phyloP scores from a whole-genome alignment of 2,113 vertebrate species.

The Riparia riparia region DNA sequence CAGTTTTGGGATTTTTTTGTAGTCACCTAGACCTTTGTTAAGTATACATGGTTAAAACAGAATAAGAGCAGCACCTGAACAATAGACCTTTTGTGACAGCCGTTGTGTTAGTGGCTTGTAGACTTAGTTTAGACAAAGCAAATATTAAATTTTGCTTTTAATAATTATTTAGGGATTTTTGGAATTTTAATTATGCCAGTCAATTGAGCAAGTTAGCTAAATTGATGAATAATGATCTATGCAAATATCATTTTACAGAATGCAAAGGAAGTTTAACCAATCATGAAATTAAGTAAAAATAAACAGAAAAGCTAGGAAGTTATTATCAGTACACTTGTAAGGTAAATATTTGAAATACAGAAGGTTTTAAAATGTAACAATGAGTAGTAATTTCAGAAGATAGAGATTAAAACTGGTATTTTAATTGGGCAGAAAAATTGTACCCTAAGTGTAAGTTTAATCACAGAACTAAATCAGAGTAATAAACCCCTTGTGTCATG shows the following conservation, averaged over 20 bases:
- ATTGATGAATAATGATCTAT: not conserved
- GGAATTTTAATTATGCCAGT: slow-evolving; percentile 4
- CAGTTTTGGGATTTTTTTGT: not conserved
- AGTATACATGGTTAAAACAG: not conserved
- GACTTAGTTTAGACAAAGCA: not conserved
- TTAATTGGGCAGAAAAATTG: not conserved
- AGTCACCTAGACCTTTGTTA: not conserved
- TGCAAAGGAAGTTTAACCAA: not conserved
- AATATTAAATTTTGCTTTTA: not conserved
- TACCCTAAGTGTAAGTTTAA: not conserved
- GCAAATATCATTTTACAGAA: slow-evolving; percentile 3
- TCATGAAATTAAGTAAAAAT: slow-evolving; percentile 29
- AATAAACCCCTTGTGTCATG: not conserved
- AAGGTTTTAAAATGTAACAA: not conserved
- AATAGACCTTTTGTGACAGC: not conserved
- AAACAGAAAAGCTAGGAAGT: not conserved
- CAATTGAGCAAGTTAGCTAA: slow-evolving; percentile 21
- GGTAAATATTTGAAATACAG: not conserved
- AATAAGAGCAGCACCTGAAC: not conserved
- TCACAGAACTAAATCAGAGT: not conserved
- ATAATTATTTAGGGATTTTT: slow-evolving; percentile 30
- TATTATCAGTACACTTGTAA: not conserved
- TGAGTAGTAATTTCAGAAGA: not conserved
- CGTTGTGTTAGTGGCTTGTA: not conserved
- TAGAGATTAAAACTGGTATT: not conserved